Base-by-base conservation (phyloP, 2,113 vertebrate species). In the Brachypteracias leptosomus region DNA sequence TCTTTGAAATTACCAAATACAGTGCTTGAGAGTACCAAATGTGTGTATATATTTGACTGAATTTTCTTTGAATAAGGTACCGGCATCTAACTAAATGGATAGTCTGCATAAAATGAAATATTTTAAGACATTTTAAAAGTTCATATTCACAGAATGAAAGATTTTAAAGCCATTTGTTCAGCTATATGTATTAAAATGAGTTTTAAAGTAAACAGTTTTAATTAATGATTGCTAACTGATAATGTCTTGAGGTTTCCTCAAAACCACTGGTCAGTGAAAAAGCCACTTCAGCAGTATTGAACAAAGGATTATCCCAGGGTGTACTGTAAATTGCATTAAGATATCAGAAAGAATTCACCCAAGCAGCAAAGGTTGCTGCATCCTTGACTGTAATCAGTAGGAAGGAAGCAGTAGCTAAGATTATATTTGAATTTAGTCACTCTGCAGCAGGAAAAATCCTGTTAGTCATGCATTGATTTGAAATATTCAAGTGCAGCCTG, bases 381-480 rank as follows among this genome's bases (percentile, higher is more conserved):
- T 97, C 88, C 67, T 95, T 94, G 71, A 71, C 78, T 96, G 52
- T 55, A 96, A 91, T 94, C 84, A 80, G 40, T 38, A 77, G 35
- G 74, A 78, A 88, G 42, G 93, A 93, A 90, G 75, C 51, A 76
- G 76, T 79, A 83, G 72, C 58, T 85, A 65, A 94, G 75, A 86
- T 94, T 92, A 42, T 52, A 67, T 70, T 92, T 93, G 72, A 95
- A 91, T 67, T 92, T 54, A 92, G 66, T 31, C 46, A 49, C 67
- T 89, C 49, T 89, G 86, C 0, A 2, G 67, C 57, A 76, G 76
- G 72, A 97, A 95, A 91, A 47, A 67, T 96, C 74, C 89, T 6
- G 9, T 96, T 96, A 95, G 74, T 63, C 55, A 73, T 76, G 78
- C 96, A 94, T 79, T 97, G 96, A 97, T 97, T 93, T 95, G 68